Evolutionary conservation across 2,113 vertebrate species (phyloP).

Genomic region (Cephalopterus ornatus): DNA sequence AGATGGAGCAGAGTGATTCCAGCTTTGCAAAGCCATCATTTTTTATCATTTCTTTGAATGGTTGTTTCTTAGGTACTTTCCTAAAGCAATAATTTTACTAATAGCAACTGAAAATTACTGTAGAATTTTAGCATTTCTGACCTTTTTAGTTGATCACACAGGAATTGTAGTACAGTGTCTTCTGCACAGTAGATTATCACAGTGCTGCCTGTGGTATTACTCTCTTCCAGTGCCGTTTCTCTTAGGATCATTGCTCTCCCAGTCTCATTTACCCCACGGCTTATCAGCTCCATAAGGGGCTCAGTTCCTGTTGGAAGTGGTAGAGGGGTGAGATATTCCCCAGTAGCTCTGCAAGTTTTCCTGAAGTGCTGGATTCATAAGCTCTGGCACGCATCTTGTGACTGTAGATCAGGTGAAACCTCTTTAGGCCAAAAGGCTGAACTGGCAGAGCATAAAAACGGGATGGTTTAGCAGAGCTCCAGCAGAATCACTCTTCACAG

Average conservation of each 20-base stretch:
- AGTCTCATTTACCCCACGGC: background rate
- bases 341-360: background rate
- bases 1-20: background rate
- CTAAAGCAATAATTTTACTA: conserved; percentile 51
- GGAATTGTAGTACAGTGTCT: background rate
- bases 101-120: conserved; percentile 12
- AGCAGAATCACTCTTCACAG: background rate
- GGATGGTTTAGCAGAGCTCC: background rate
- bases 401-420: background rate
- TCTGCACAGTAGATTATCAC: background rate
- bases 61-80: background rate
- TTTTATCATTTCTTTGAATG: background rate
- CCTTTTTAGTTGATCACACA: conserved; percentile 1
- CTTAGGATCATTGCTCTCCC: background rate
- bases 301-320: background rate
- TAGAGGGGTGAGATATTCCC: background rate
- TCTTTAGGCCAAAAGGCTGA: background rate
- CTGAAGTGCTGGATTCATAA: rapidly evolving
- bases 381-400: rapidly evolving
- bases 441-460: background rate
- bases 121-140: background rate
- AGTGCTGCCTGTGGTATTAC: background rate
- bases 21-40: background rate
- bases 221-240: background rate
- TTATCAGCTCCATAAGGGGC: background rate